Evolutionary conservation across 2,888 invertebrate genomes (phyloP).

Genomic region (Lithophane socia): DNA sequence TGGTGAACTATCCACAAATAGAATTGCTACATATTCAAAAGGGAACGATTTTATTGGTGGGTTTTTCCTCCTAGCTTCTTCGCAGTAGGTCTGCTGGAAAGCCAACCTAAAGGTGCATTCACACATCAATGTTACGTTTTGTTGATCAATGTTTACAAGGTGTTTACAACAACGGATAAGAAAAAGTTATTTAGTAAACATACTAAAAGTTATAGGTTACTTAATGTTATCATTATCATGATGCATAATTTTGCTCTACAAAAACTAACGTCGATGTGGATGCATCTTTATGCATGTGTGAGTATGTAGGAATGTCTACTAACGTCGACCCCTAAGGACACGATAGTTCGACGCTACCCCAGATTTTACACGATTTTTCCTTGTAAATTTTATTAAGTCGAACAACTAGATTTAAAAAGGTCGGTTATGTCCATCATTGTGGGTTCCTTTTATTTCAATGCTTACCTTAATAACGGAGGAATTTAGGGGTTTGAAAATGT

Average conservation of each 20-base stretch:
- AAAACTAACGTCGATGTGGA: too few species aligned
- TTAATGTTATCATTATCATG: too few species aligned
- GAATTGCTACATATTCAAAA: not conserved
- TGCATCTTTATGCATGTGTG: not conserved
- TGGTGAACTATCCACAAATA: not conserved
- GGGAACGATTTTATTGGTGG: not conserved
- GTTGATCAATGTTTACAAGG: too few species aligned
- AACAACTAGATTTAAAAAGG: slow-evolving; percentile 53
- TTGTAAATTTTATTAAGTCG: slow-evolving; percentile 54
- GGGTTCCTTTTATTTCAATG: slow-evolving; percentile 40
- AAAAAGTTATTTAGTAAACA: too few species aligned
- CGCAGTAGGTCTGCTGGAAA: not conserved
- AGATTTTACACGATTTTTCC: slow-evolving; percentile 43
- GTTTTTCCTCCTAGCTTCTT: not conserved
- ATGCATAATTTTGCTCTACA: too few species aligned
- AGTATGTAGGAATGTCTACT: slow-evolving; percentile 40
- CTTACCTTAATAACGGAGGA: slow-evolving; percentile 13
- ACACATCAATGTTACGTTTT: too few species aligned
- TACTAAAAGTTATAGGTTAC: too few species aligned
- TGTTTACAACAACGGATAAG: too few species aligned
- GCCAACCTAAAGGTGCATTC: too few species aligned
- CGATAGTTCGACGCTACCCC: slow-evolving; percentile 11
- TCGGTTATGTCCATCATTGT: slow-evolving; percentile 7
- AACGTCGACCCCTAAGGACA: slow-evolving; percentile 41
- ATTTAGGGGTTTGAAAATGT: not conserved